Percentiles rank a stretch among this genome's conserved stretches.
phyloP scores from a whole-genome alignment of 30 jellyfish, hydroid and myxozoan species.

The Mastigias papua region DNA sequence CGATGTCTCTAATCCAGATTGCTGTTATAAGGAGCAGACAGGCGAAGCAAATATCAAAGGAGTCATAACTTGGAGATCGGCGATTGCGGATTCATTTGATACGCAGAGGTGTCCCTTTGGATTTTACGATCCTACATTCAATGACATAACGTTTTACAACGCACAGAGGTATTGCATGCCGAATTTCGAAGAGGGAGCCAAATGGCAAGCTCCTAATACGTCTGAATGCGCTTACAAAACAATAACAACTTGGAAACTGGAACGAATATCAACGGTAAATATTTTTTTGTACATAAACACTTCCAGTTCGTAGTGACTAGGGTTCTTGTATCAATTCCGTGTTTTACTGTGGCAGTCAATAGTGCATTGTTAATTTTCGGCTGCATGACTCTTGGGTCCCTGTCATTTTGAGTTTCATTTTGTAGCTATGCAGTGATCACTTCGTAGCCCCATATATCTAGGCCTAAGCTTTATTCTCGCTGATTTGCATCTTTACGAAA shows the following conservation, averaged over 20 bases:
- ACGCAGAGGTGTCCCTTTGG: slow-evolving; percentile 39
- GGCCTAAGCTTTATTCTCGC: too few relatives aligned
- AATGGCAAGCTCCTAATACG: slow-evolving; percentile 51
- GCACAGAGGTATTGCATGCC: slow-evolving; percentile 47
- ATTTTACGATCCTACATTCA: neutral
- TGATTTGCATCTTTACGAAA: too few relatives aligned
- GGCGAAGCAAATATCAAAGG: slow-evolving; percentile 69
- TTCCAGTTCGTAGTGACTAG: too few relatives aligned
- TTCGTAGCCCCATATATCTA: too few relatives aligned
- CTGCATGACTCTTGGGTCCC: too few relatives aligned
- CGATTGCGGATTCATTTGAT: slow-evolving; percentile 44
- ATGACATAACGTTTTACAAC: neutral
- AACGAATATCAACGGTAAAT: slow-evolving; percentile 43
- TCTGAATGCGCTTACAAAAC: slow-evolving; percentile 59
- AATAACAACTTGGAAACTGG: slow-evolving; percentile 46
- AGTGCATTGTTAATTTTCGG: too few relatives aligned
- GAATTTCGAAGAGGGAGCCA: slow-evolving; percentile 50
- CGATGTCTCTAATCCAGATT: slow-evolving; percentile 12
- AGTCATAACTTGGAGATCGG: slow-evolving; percentile 37
- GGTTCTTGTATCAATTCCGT: too few relatives aligned
- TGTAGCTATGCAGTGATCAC: too few relatives aligned
- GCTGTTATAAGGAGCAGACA: slow-evolving; percentile 63
- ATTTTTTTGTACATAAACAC: neutral
- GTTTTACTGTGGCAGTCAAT: too few relatives aligned
- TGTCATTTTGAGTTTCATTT: too few relatives aligned